Conservation (phyloP, 2,797 vertebrate species). For the Naso thynnoides region DNA sequence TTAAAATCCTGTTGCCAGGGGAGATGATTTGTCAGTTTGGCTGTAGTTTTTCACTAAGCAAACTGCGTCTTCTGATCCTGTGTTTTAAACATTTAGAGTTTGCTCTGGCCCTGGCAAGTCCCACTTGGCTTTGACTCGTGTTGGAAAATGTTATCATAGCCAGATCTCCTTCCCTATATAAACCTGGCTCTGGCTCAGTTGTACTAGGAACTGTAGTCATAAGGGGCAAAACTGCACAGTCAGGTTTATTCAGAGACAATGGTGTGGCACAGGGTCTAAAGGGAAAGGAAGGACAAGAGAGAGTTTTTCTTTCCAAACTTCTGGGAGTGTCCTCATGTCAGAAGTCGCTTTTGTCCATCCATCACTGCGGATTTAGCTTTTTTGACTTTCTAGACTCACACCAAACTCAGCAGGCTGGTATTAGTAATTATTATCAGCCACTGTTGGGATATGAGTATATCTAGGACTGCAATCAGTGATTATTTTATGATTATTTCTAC, state of each 20-base stretch:
- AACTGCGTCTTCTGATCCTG: constrained; percentile 47
- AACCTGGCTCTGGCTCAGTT: constrained; percentile 50
- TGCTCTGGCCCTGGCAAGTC: constrained; percentile 45
- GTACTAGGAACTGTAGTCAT: constrained; percentile 42
- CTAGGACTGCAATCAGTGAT: no score
- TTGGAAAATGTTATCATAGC: constrained; percentile 61
- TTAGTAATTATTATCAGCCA: neutral
- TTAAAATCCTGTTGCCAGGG: constrained; percentile 36
- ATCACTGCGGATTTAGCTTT: neutral
- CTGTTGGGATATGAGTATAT: neutral
- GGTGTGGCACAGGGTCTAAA: constrained; percentile 30
- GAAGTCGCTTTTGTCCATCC: neutral
- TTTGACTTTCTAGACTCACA: neutral
- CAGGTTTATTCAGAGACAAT: constrained; percentile 55
- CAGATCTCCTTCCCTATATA: constrained; percentile 51
- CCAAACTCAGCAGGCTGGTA: neutral
- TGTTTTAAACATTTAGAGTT: constrained; percentile 54
- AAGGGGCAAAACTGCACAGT: constrained; percentile 46
- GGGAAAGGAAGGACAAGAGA: constrained; percentile 48
- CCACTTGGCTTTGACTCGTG: constrained; percentile 32
- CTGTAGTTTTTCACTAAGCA: constrained; percentile 45
- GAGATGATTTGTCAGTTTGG: constrained; percentile 54
- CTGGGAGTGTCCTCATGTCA: constrained; percentile 5
- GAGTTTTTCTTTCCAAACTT: constrained; percentile 30
- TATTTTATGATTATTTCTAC: neutral